Evolutionary conservation across 2,888 invertebrate species (phyloP), one percentile per base, ranked within the genome.

Genomic region (Oeneis ivallda): DNA sequence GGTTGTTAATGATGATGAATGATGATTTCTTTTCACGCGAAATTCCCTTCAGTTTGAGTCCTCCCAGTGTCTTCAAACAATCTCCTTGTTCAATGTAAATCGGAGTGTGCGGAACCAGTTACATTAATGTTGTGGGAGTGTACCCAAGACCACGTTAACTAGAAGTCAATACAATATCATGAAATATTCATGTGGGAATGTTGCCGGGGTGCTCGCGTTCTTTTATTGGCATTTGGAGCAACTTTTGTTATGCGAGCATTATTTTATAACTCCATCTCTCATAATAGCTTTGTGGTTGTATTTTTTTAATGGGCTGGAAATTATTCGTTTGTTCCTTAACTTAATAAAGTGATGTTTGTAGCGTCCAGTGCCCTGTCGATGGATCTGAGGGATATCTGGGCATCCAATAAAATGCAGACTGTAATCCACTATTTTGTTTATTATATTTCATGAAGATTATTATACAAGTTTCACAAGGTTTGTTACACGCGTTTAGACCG

Each of bases 151-250:
- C 58, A 60, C 64, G 62, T 68, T 65, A 56, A 49, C 69, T 72
- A 67, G 67, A 61, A 70, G 67, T 70, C 66, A 68, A 68, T 70
- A 67, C 61, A 68, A 70, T 57, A 64, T 66, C 72, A 70, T 73
- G 72, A 71, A 73, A 71, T 64, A 72, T 73, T 72, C 70, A 73
- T 72, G 63, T 54, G 62, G 64, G 68, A 60, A 65, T 65, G 66
- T 68, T 68, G 49, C 57, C 61, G 61, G 64, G 64, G 60, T 59
- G 68, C 65, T 61, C 67, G 50, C 66, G 71, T 67, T 70, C 66
- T 67, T 68, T 69, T 71, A 71, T 73, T 73, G 68, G 65, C 70
- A 71, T 73, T 71, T 65, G 62, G 64, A 65, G 66, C 63, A 68
- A 71, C 69, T 67, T 65, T 62, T 66, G 66, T 68, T 66, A 70